Percentiles rank a stretch among this genome's conserved stretches.
phyloP scores from a whole-genome alignment of 2,797 vertebrate species.

The Falco cherrug region DNA sequence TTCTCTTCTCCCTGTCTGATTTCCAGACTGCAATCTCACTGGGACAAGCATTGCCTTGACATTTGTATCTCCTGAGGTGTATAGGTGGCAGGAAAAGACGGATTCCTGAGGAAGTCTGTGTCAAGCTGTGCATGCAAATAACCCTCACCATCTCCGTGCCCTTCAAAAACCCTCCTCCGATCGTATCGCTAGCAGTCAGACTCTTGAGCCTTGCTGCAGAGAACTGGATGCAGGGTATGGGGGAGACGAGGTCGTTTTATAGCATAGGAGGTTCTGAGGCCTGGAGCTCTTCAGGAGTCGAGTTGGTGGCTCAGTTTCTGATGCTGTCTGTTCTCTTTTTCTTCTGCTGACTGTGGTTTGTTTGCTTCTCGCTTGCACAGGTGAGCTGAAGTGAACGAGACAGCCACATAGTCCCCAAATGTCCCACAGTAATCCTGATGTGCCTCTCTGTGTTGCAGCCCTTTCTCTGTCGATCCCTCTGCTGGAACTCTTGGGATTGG shows the following conservation, averaged over 20 bases:
- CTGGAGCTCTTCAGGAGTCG: not conserved
- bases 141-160: not conserved
- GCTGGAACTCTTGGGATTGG: constrained; percentile 79
- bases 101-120: not conserved
- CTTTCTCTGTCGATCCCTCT: constrained; percentile 83
- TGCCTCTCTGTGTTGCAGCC: constrained; percentile 74
- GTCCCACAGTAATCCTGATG: not conserved
- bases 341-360: not conserved
- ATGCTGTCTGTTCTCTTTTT: not conserved
- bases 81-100: no score
- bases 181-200: not conserved
- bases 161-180: not conserved
- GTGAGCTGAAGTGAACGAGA: not conserved
- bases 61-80: no score
- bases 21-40: no score
- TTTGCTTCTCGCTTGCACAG: not conserved
- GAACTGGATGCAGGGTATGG: not conserved
- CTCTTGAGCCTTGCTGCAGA: not conserved
- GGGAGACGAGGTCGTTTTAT: not conserved
- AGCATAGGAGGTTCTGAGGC: not conserved
- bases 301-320: not conserved
- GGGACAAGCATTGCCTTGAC: no score
- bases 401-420: fast-evolving
- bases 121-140: not conserved
- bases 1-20: no score